phyloP scores from a whole-genome alignment of 1,140 invertebrate species.

The Ostrea edulis region DNA sequence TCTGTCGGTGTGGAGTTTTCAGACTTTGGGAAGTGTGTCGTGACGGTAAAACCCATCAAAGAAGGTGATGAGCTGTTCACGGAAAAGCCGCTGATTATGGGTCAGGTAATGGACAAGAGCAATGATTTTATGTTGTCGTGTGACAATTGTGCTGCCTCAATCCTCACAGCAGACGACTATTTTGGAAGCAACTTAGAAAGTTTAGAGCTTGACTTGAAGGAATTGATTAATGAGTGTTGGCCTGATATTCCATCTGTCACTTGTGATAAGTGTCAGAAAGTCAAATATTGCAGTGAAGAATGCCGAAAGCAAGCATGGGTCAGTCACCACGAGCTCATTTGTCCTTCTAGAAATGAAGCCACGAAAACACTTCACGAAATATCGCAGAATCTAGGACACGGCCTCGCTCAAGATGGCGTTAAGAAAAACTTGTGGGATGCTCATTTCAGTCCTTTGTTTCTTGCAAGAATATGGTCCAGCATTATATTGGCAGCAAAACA shows the following conservation, averaged over 20 bases:
- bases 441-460: constrained; percentile 69
- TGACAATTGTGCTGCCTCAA: constrained; percentile 68
- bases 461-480: constrained; percentile 71
- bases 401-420: constrained; percentile 57
- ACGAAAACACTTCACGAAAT: constrained; percentile 68
- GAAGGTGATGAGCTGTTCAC: constrained; percentile 64
- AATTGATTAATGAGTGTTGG: constrained; percentile 68
- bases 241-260: constrained; percentile 57
- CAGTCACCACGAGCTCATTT: constrained; percentile 70
- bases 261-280: constrained; percentile 66
- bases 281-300: constrained; percentile 70
- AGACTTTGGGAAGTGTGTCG: constrained; percentile 68
- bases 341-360: constrained; percentile 68
- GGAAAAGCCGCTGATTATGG: constrained; percentile 67
- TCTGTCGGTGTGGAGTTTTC: constrained; percentile 71
- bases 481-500: constrained; percentile 67
- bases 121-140: constrained; percentile 60
- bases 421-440: constrained; percentile 68
- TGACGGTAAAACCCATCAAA: constrained; percentile 65
- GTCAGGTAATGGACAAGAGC: constrained; percentile 49
- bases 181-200: constrained; percentile 63
- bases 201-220: constrained; percentile 53
- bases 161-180: constrained; percentile 66
- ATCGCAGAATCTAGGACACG: constrained; percentile 66
- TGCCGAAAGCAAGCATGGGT: constrained; percentile 70